Evolutionary conservation across 2,113 vertebrate species (phyloP).

Genomic region (Bubo bubo): DNA sequence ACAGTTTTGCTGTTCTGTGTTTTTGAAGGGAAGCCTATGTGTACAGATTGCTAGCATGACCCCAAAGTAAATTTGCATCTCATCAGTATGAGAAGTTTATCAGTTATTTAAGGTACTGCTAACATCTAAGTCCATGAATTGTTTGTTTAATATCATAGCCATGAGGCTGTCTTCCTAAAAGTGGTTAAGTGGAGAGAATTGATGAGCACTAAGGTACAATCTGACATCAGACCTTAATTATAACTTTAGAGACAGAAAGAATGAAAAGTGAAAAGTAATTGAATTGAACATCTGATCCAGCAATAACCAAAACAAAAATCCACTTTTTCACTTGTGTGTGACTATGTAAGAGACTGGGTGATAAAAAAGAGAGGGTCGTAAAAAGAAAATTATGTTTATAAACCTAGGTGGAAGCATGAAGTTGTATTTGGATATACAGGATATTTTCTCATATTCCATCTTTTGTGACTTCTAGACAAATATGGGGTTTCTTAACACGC

Average conservation of each 20-base stretch:
- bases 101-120: background rate
- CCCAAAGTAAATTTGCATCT: background rate
- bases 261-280: constrained; percentile 39
- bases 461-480: background rate
- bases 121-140: background rate
- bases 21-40: background rate
- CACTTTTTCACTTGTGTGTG: constrained; percentile 31
- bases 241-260: constrained; percentile 50
- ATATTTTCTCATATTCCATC: background rate
- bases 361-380: background rate
- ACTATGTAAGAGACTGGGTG: background rate
- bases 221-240: constrained; percentile 59
- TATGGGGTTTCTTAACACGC: background rate
- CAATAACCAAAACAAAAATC: constrained; percentile 34
- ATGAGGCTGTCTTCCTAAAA: constrained; percentile 27
- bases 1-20: background rate
- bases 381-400: background rate
- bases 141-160: background rate
- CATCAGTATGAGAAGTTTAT: background rate
- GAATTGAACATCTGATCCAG: constrained; percentile 34
- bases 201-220: constrained; percentile 11
- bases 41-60: background rate
- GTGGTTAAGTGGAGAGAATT: constrained; percentile 50
- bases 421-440: background rate
- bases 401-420: background rate